phyloP scores from a whole-genome alignment of 2,888 invertebrate species.

The Eledona agricola region DNA sequence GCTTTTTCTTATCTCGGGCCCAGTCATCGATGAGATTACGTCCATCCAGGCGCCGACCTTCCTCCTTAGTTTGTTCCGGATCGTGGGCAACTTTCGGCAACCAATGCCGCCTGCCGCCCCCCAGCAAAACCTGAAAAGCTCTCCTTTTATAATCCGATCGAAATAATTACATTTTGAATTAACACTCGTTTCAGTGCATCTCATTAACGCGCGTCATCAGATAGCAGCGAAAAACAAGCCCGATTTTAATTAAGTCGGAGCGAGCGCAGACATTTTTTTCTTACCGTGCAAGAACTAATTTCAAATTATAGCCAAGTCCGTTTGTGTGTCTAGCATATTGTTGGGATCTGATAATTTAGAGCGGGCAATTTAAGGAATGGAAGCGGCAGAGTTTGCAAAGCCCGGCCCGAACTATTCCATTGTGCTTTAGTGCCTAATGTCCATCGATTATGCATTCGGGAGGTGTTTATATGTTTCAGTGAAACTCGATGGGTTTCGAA shows the following conservation, averaged over 20 bases:
- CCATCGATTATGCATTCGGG: conserved; percentile 17
- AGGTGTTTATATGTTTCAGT: conserved; percentile 14
- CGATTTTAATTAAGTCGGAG: conserved; percentile 15
- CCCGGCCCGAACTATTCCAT: conserved; percentile 5
- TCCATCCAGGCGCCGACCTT: conserved; percentile 78
- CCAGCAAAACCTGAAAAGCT: conserved; percentile 73
- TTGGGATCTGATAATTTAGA: too few relatives aligned
- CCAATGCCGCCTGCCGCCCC: conserved; percentile 81
- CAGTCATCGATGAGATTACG: conserved; percentile 83
- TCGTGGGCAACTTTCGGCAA: conserved; percentile 76
- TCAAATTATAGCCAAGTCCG: too few relatives aligned
- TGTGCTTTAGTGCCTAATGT: conserved; percentile 10
- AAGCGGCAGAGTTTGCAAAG: conserved; percentile 3
- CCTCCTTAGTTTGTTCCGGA: conserved; percentile 74
- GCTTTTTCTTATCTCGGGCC: conserved; percentile 77
- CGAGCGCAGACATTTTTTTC: neutral
- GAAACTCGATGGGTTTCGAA: too few relatives aligned
- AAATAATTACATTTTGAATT: neutral
- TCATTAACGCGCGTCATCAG: conserved; percentile 3
- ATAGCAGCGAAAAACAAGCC: conserved; percentile 5
- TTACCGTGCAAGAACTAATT: too few relatives aligned
- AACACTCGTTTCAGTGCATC: neutral
- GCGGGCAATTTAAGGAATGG: conserved; percentile 2
- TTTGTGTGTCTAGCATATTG: too few relatives aligned
- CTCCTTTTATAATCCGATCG: neutral